phyloP scores from a whole-genome alignment of 2,797 vertebrate species.

The Hybognathus amarus region DNA sequence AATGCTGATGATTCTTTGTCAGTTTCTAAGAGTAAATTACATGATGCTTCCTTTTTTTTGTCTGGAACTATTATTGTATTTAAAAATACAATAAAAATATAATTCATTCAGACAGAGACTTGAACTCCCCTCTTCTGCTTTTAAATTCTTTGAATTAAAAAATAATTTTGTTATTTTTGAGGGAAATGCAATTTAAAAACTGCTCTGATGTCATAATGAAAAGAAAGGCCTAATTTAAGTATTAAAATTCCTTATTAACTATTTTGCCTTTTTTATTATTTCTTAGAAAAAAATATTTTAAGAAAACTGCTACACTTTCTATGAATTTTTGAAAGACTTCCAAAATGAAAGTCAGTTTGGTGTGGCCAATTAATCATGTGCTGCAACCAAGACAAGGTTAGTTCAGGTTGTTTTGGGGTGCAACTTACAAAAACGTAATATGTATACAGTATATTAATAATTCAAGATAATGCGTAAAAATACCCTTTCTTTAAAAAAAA shows the following conservation, averaged over 20 bases:
- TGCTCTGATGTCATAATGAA: background rate
- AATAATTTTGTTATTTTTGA: background rate
- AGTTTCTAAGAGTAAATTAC: slow-evolving; percentile 3
- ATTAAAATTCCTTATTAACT: background rate
- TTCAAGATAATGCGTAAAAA: background rate
- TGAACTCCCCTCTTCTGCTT: background rate
- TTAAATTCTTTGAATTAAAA: background rate
- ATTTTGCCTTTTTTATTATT: background rate
- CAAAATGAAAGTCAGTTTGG: background rate
- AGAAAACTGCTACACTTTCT: background rate
- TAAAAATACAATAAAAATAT: background rate
- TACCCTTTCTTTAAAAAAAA: background rate
- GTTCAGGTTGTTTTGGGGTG: background rate
- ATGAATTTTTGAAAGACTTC: background rate
- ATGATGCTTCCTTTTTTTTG: slow-evolving; percentile 59
- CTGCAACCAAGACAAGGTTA: background rate
- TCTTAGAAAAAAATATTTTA: background rate
- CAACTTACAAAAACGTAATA: background rate
- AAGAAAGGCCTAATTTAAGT: background rate
- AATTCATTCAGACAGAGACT: background rate
- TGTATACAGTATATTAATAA: background rate
- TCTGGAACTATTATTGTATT: slow-evolving; percentile 63
- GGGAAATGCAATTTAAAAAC: background rate
- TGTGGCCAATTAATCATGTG: too few species aligned
- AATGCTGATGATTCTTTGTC: slow-evolving; percentile 17